Conservation (phyloP, 2,797 vertebrate genomes). For the Aplochiton taeniatus region DNA sequence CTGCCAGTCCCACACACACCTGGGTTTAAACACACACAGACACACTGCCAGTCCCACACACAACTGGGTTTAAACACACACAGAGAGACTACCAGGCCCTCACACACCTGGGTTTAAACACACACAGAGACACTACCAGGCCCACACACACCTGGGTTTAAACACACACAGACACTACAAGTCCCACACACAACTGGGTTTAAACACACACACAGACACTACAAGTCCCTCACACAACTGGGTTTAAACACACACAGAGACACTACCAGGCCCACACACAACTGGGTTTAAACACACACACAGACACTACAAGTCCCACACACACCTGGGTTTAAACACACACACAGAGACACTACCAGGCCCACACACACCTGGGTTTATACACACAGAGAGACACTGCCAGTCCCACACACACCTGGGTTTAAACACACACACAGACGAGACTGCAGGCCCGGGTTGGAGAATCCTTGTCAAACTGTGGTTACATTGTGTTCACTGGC, state of each 20-base stretch:
- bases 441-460: conserved; percentile 4
- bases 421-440: conserved; percentile 5
- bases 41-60: conserved; percentile 5
- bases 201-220: background rate
- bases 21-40: conserved; percentile 17
- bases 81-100: background rate
- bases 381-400: background rate
- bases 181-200: conserved; percentile 32
- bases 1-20: conserved; percentile 23
- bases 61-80: conserved; percentile 34
- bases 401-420: conserved; percentile 29
- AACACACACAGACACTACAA: background rate
- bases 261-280: conserved; percentile 17
- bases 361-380: conserved; percentile 31
- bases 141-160: conserved; percentile 31
- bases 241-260: conserved; percentile 2
- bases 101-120: conserved; percentile 33
- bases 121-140: background rate
- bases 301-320: background rate
- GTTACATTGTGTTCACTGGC: conserved; percentile 29
- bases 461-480: conserved; percentile 33
- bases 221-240: conserved; percentile 28
- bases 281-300: conserved; percentile 27
- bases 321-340: conserved; percentile 29
- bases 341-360: background rate